These are phyloP conservation scores for Bovichtus variegatus DNA, from an alignment of 2,797 vertebrate species.

Conservation along the genomic window DNA sequence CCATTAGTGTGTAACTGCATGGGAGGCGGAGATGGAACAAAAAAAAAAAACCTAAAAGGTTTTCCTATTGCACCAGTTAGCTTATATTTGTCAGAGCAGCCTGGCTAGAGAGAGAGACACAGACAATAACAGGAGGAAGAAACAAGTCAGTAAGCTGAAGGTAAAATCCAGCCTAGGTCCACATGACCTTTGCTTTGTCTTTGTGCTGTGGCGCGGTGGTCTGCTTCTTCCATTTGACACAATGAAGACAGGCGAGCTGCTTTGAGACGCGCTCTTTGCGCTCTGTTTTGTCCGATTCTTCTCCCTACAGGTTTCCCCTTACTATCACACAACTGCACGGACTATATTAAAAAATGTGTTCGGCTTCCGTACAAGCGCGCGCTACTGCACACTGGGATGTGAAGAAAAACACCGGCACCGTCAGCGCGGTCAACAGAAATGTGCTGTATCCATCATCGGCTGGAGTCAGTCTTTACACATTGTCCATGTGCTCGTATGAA, in stretches of 20 bases:
- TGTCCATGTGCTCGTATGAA: neutral
- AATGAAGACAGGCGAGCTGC: conserved; percentile 66
- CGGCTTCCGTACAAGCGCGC: neutral
- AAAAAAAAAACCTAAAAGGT: conserved; percentile 71
- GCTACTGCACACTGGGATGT: neutral
- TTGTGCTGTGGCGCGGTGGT: conserved; percentile 37
- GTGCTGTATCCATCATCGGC: too few species aligned
- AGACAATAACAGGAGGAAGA: conserved; percentile 29
- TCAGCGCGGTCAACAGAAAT: neutral
- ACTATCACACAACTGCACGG: conserved; percentile 50
- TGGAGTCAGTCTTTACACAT: neutral
- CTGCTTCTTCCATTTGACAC: conserved; percentile 52
- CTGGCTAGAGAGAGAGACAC: conserved; percentile 15
- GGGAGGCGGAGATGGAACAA: conserved; percentile 39
- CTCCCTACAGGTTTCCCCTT: conserved; percentile 21
- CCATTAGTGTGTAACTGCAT: conserved; percentile 73
- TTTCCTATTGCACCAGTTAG: conserved; percentile 74
- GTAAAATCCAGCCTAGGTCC: conserved; percentile 31
- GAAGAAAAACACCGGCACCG: neutral
- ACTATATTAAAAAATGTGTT: conserved; percentile 46
- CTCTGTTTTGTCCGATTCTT: conserved; percentile 30
- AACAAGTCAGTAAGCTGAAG: conserved; percentile 37
- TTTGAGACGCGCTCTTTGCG: conserved; percentile 36
- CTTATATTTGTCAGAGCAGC: conserved; percentile 53
- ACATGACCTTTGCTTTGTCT: conserved; percentile 47